These are phyloP conservation scores for Xiphophorus couchianus DNA, from an alignment of 2,113 vertebrate species.

Conservation along the genomic window DNA sequence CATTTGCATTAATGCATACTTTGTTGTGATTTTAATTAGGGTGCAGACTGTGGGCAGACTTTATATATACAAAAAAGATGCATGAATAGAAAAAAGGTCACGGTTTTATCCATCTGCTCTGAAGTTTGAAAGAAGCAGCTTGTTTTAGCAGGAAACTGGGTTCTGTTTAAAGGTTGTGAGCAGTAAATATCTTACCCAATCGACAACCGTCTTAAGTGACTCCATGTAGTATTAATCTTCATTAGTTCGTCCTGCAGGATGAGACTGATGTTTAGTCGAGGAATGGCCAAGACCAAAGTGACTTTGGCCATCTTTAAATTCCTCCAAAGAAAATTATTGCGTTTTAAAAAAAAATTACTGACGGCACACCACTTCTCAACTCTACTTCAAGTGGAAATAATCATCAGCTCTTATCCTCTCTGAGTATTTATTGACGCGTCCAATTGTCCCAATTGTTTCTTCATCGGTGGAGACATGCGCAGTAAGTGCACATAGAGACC, in stretches of 20 bases:
- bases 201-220: background rate
- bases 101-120: slow-evolving; percentile 3
- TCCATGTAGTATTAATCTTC: background rate
- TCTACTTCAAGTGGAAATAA: background rate
- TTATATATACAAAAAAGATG: slow-evolving; percentile 1
- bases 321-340: no score
- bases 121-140: slow-evolving; percentile 4
- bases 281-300: no score
- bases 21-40: slow-evolving; percentile 27
- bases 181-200: background rate
- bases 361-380: background rate
- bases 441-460: no score
- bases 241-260: background rate
- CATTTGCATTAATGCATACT: slow-evolving; percentile 5
- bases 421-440: no score
- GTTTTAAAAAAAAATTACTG: background rate
- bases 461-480: background rate
- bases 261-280: background rate
- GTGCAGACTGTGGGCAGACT: background rate
- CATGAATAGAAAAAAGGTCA: background rate
- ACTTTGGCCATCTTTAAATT: no score
- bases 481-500: background rate
- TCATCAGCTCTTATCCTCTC: no score
- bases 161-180: background rate
- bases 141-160: background rate